phyloP scores from a whole-genome alignment of 2,888 invertebrate genomes.

The Mechanitis messenoides region DNA sequence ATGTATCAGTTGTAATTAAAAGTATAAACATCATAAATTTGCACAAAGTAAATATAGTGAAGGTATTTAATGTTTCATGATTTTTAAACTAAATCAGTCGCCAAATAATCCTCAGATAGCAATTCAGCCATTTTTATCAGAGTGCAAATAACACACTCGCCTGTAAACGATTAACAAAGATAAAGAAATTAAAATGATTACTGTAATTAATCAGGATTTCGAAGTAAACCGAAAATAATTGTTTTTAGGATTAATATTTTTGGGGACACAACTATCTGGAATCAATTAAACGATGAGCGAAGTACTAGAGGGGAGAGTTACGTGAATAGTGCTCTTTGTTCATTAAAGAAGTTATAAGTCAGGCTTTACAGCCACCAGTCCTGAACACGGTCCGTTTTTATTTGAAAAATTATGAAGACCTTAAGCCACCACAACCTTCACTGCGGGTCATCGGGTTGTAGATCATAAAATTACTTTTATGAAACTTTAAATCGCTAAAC shows the following conservation, averaged over 20 bases:
- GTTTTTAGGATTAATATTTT: neutral
- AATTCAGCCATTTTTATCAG: slow-evolving; percentile 14
- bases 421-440: neutral
- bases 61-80: neutral
- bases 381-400: too few relatives aligned
- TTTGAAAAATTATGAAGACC: neutral
- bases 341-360: too few relatives aligned
- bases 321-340: too few relatives aligned
- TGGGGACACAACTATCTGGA: too few relatives aligned
- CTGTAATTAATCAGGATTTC: neutral
- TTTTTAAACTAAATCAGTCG: slow-evolving; percentile 16
- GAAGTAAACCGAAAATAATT: neutral
- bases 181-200: slow-evolving; percentile 9
- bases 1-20: too few relatives aligned
- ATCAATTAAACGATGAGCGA: too few relatives aligned
- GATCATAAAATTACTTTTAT: too few relatives aligned
- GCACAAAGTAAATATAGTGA: neutral
- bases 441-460: neutral
- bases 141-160: slow-evolving; percentile 18
- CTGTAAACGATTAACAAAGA: slow-evolving; percentile 12
- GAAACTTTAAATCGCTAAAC: too few relatives aligned
- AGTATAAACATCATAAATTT: too few relatives aligned
- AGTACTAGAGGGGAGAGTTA: too few relatives aligned
- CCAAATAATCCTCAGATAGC: slow-evolving; percentile 14
- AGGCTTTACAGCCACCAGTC: too few relatives aligned